A percentile compares a stretch with the other conserved stretches of the same genome.
These are phyloP conservation scores for Hemicentrotus pulcherrimus DNA, from an alignment of 35 echinoderm and acorn worm species.

Conservation along the genomic window DNA sequence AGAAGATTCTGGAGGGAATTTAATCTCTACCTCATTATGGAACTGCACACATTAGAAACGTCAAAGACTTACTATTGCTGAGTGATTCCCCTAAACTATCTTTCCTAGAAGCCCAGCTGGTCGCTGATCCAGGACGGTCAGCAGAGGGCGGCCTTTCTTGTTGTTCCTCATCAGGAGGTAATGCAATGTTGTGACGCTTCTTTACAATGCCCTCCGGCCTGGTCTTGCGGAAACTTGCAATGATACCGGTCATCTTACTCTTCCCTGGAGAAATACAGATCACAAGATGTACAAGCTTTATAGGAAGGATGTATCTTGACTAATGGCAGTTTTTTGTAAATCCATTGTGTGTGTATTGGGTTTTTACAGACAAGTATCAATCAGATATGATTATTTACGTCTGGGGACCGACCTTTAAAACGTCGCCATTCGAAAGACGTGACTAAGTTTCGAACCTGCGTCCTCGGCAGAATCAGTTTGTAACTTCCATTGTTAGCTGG, in stretches of 20 bases:
- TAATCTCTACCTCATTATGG: too few species aligned
- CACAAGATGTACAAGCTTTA: not conserved
- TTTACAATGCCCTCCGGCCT: conserved; percentile 56
- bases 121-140: conserved; percentile 26
- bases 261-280: not conserved
- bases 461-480: too few species aligned
- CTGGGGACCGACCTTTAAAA: too few species aligned
- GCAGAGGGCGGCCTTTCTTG: conserved; percentile 9
- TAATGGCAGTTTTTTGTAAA: too few species aligned
- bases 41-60: too few species aligned
- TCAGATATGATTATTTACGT: too few species aligned
- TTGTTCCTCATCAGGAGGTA: conserved; percentile 26
- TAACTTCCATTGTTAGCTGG: too few species aligned
- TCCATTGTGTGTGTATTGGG: too few species aligned
- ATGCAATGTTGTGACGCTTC: conserved; percentile 35
- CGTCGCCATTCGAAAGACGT: too few species aligned
- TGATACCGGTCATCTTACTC: conserved; percentile 60
- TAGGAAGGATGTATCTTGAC: not conserved
- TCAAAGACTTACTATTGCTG: conserved; percentile 4
- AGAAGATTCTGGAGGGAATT: too few species aligned
- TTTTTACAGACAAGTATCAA: too few species aligned
- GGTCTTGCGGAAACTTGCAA: conserved; percentile 62
- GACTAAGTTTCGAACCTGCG: too few species aligned
- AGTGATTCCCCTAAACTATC: conserved; percentile 32
- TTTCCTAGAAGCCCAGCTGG: conserved; percentile 67